These are phyloP conservation scores for Argentina silus DNA, from an alignment of 2,797 vertebrate genomes.

Conservation along the genomic window DNA sequence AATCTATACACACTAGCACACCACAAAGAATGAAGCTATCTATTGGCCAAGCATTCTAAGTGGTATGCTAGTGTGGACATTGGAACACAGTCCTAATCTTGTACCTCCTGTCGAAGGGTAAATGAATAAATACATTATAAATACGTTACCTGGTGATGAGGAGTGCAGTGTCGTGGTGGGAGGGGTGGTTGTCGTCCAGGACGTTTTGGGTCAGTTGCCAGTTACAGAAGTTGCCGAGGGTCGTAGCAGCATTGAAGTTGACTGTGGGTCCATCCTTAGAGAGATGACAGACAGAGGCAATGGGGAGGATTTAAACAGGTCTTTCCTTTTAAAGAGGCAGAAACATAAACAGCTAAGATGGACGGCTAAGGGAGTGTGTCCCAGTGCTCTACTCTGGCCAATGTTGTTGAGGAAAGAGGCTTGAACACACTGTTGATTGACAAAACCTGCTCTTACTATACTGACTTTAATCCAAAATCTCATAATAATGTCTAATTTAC, in stretches of 20 bases:
- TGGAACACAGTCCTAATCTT: too few relatives aligned
- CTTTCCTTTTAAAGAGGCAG: background rate
- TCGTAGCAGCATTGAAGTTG: conserved; percentile 91
- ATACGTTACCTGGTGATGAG: conserved; percentile 90
- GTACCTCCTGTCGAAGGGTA: background rate
- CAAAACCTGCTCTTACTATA: background rate
- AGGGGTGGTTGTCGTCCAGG: conserved; percentile 88
- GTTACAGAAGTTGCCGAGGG: conserved; percentile 93
- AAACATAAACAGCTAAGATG: too few relatives aligned
- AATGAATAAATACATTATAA: background rate
- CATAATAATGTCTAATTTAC: background rate
- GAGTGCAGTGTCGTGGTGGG: conserved; percentile 94
- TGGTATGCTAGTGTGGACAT: too few relatives aligned
- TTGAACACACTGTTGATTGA: background rate
- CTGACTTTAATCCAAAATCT: too few relatives aligned
- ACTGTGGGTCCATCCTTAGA: conserved; percentile 91
- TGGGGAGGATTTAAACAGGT: background rate
- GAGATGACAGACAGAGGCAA: background rate
- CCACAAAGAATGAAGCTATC: too few relatives aligned
- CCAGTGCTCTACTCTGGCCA: too few relatives aligned
- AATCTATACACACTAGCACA: background rate
- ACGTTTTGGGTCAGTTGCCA: conserved; percentile 94
- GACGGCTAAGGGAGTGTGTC: too few relatives aligned
- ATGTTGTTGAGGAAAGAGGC: too few relatives aligned
- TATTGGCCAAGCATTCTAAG: too few relatives aligned